phyloP scores from a whole-genome alignment of 1,140 invertebrate species.

The Frieseomelitta varia region DNA sequence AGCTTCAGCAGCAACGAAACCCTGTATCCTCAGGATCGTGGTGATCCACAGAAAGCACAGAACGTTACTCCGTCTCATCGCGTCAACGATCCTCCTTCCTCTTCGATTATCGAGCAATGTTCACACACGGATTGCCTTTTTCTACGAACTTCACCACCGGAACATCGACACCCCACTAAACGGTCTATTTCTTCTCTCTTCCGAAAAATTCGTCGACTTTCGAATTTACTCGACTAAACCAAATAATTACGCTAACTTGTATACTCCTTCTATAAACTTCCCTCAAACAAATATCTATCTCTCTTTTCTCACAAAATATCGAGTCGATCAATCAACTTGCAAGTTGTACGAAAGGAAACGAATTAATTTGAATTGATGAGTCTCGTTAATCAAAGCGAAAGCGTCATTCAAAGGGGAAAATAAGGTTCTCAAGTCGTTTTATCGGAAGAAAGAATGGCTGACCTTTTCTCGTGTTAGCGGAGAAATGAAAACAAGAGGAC shows the following conservation, averaged over 20 bases:
- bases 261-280: neutral
- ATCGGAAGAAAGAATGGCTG: neutral
- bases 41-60: conserved; percentile 55
- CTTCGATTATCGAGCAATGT: conserved; percentile 31
- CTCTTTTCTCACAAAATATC: too few species aligned
- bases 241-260: neutral
- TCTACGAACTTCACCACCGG: conserved; percentile 50
- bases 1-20: conserved; percentile 53
- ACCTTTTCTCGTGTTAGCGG: too few species aligned
- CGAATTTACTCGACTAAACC: conserved; percentile 3
- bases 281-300: neutral
- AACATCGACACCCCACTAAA: conserved; percentile 44
- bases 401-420: neutral
- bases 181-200: neutral
- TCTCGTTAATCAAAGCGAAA: neutral
- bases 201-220: conserved; percentile 6
- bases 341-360: neutral
- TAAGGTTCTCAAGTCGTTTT: neutral
- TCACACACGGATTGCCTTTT: conserved; percentile 29
- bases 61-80: conserved; percentile 55
- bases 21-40: conserved; percentile 29
- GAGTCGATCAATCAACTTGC: neutral
- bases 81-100: conserved; percentile 32
- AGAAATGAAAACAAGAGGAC: conserved; percentile 14
- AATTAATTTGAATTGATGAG: too few species aligned